These are phyloP conservation scores for Karalla daura DNA, from an alignment of 2,797 vertebrate species.

Conservation along the genomic window DNA sequence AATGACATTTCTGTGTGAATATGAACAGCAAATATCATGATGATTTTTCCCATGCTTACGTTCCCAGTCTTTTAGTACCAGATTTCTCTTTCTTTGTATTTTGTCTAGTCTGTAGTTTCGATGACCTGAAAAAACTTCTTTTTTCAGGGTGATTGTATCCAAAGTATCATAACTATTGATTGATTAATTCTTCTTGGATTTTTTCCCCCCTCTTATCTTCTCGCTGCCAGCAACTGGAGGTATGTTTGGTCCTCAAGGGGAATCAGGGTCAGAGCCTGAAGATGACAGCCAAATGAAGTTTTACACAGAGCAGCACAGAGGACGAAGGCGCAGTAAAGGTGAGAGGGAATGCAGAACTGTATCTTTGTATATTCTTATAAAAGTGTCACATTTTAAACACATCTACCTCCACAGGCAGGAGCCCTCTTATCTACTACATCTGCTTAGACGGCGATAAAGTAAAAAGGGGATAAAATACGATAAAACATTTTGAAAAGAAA, in stretches of 20 bases:
- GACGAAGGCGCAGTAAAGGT: constrained; percentile 94
- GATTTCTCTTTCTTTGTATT: neutral
- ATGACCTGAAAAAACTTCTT: neutral
- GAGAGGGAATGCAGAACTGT: constrained; percentile 19
- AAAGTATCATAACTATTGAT: neutral
- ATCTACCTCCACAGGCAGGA: constrained; percentile 16
- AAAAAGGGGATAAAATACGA: constrained; percentile 1
- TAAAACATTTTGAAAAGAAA: constrained; percentile 34
- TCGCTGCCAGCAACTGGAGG: constrained; percentile 79
- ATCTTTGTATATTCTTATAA: constrained; percentile 13
- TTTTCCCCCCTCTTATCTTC: constrained; percentile 30
- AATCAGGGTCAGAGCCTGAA: constrained; percentile 92
- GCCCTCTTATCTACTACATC: constrained; percentile 11
- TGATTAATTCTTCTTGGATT: constrained; percentile 30
- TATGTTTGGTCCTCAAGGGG: constrained; percentile 89
- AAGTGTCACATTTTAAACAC: constrained; percentile 30
- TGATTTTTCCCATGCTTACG: neutral
- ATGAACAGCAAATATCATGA: too few species aligned
- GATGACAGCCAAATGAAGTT: constrained; percentile 95
- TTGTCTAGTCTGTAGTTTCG: neutral
- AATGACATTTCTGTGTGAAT: too few species aligned
- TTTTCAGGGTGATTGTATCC: neutral
- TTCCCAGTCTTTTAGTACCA: neutral
- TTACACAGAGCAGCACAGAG: constrained; percentile 94
- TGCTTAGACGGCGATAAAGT: constrained; percentile 31